A percentile compares a stretch with the other conserved stretches of the same genome.
phyloP scores from a whole-genome alignment of 2,888 invertebrate genomes.

The Cephus runcator region DNA sequence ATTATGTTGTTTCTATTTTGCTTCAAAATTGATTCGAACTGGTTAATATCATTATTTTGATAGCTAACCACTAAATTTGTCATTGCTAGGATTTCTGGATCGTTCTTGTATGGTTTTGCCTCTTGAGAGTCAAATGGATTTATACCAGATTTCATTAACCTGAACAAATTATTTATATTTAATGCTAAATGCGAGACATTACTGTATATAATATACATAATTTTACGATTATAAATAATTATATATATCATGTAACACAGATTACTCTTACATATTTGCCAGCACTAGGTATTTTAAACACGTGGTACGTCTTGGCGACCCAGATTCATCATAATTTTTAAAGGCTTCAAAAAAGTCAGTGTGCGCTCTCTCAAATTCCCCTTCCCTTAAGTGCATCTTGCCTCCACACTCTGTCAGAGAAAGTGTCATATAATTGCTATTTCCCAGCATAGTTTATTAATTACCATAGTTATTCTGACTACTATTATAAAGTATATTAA shows the following conservation, averaged over 20 bases:
- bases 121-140: slow-evolving; percentile 99
- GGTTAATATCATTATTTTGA: slow-evolving; percentile 98
- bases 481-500: too few species aligned
- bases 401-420: slow-evolving; percentile 89
- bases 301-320: slow-evolving; percentile 94
- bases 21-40: slow-evolving; percentile 96
- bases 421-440: not conserved
- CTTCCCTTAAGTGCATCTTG: slow-evolving; percentile 98
- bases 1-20: slow-evolving; percentile 95
- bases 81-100: slow-evolving; percentile 99
- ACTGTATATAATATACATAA: not conserved
- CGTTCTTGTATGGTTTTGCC: slow-evolving; percentile 99
- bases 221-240: not conserved
- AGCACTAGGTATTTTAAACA: slow-evolving; percentile 98
- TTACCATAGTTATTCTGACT: too few species aligned
- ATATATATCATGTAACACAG: not conserved
- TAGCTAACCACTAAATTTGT: slow-evolving; percentile 97
- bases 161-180: slow-evolving; percentile 55
- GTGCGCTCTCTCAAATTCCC: slow-evolving; percentile 98
- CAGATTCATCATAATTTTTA: slow-evolving; percentile 99
- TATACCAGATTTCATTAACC: slow-evolving; percentile 99
- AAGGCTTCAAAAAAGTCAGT: slow-evolving; percentile 99
- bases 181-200: not conserved
- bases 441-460: not conserved
- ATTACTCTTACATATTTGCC: slow-evolving; percentile 90